Percentiles rank a stretch among this genome's conserved stretches.
Evolutionary conservation across 2,888 invertebrate species (phyloP).

Genomic region (Drosophila parthenogenetica): DNA sequence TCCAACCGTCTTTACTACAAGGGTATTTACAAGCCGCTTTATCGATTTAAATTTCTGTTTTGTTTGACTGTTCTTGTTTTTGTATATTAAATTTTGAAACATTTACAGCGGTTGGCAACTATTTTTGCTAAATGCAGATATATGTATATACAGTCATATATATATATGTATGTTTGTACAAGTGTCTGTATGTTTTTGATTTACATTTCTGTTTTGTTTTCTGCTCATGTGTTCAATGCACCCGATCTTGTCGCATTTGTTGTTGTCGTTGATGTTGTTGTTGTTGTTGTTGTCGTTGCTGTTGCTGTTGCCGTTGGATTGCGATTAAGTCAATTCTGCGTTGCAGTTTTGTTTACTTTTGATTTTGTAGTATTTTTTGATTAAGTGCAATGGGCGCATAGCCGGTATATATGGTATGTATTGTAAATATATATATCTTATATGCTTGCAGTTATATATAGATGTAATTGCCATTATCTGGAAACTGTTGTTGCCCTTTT

Average conservation of each 20-base stretch:
- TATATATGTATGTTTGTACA: conserved; percentile 1
- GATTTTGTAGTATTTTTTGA: conserved; percentile 78
- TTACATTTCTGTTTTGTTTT: conserved; percentile 66
- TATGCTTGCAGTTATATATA: conserved; percentile 19
- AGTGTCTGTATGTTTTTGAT: conserved; percentile 44
- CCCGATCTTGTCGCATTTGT: conserved; percentile 38
- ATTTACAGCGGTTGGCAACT: conserved; percentile 57
- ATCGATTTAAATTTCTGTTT: neutral
- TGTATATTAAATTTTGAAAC: conserved; percentile 32
- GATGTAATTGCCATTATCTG: conserved; percentile 66
- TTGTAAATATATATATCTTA: conserved; percentile 19
- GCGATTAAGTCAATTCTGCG: conserved; percentile 71
- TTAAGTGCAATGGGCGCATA: conserved; percentile 68
- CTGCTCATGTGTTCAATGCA: conserved; percentile 75
- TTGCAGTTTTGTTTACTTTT: conserved; percentile 79
- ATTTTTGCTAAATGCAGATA: conserved; percentile 39
- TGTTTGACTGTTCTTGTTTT: conserved; percentile 3
- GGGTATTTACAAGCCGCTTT: conserved; percentile 11
- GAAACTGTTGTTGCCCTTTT: conserved; percentile 59
- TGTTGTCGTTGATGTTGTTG: conserved; percentile 27
- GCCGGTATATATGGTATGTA: conserved; percentile 34
- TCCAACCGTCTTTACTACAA: neutral
- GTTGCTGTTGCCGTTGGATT: conserved; percentile 32
- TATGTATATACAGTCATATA: neutral
- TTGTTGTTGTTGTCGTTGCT: conserved; percentile 30